phyloP scores from a whole-genome alignment of 2,113 vertebrate genomes.

The Galemys pyrenaicus region DNA sequence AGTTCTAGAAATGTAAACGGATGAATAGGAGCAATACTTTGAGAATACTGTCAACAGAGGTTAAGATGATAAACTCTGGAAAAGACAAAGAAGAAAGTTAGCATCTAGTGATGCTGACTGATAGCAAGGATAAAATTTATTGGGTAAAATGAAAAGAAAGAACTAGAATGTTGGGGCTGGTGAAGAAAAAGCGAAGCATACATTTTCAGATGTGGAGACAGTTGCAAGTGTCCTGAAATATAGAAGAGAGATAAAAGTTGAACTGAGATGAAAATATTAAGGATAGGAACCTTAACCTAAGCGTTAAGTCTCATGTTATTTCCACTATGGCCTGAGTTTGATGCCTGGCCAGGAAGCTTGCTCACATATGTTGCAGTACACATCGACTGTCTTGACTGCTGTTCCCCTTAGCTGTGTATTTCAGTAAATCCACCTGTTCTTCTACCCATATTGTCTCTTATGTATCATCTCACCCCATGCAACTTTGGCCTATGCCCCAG shows the following conservation, averaged over 20 bases:
- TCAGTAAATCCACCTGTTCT: no score
- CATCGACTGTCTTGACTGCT: no score
- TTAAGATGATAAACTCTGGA: not conserved
- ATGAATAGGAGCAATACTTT: not conserved
- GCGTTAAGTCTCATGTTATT: no score
- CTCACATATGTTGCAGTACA: no score
- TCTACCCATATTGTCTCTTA: no score
- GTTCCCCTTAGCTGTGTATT: no score
- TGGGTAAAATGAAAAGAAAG: not conserved
- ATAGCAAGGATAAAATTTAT: not conserved
- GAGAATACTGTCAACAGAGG: not conserved
- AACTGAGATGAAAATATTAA: not conserved
- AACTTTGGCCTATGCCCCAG: no score
- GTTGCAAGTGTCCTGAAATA: not conserved
- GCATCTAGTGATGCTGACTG: not conserved
- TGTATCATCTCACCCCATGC: no score
- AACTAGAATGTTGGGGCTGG: not conserved
- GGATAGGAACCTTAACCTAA: no score
- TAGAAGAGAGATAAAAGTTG: not conserved
- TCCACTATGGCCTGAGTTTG: no score
- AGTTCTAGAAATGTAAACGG: not conserved
- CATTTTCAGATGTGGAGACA: not conserved
- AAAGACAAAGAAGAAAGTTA: not conserved
- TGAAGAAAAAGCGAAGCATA: not conserved
- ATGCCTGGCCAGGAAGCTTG: no score